Percentiles rank a stretch among this genome's conserved stretches.
These are phyloP conservation scores for Argyra leucocephala DNA, from an alignment of 2,888 invertebrate genomes.

Conservation along the genomic window DNA sequence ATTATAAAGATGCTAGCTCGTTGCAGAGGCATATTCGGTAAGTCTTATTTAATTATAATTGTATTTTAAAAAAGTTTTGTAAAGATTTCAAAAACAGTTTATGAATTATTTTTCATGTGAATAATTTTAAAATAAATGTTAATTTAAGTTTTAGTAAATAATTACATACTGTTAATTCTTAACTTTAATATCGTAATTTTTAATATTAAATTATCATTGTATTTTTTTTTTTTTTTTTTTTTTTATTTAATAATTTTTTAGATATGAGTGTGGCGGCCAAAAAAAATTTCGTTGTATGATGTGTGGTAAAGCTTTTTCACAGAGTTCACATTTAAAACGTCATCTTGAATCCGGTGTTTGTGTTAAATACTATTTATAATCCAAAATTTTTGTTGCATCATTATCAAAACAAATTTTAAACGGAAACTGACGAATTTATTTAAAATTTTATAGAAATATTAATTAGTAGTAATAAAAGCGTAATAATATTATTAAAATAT, in stretches of 20 bases:
- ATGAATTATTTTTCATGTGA: too few relatives aligned
- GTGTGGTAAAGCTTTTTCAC: conserved; percentile 57
- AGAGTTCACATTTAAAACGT: conserved; percentile 55
- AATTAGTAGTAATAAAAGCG: conserved; percentile 21
- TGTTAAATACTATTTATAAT: conserved; percentile 45
- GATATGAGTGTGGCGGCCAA: conserved; percentile 62
- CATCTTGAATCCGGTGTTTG: conserved; percentile 48
- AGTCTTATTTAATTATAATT: conserved; percentile 17
- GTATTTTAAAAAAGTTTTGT: conserved; percentile 14
- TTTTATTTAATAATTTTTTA: conserved; percentile 28
- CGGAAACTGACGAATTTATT: conserved; percentile 30
- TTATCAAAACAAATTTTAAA: conserved; percentile 6
- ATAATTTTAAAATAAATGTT: too few relatives aligned
- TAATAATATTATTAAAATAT: conserved; percentile 10
- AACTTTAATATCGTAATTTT: not conserved
- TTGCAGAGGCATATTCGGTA: conserved; percentile 45
- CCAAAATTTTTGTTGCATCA: conserved; percentile 23
- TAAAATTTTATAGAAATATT: conserved; percentile 42
- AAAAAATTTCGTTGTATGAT: conserved; percentile 57
- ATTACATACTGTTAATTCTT: not conserved
- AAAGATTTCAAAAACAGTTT: too few relatives aligned
- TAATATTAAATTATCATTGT: not conserved
- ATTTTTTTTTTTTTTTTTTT: conserved; percentile 13
- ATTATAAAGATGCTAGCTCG: conserved; percentile 45
- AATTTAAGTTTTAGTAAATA: not conserved